These are phyloP conservation scores for Syngnathus floridae DNA, from an alignment of 2,113 vertebrate genomes.

Conservation along the genomic window DNA sequence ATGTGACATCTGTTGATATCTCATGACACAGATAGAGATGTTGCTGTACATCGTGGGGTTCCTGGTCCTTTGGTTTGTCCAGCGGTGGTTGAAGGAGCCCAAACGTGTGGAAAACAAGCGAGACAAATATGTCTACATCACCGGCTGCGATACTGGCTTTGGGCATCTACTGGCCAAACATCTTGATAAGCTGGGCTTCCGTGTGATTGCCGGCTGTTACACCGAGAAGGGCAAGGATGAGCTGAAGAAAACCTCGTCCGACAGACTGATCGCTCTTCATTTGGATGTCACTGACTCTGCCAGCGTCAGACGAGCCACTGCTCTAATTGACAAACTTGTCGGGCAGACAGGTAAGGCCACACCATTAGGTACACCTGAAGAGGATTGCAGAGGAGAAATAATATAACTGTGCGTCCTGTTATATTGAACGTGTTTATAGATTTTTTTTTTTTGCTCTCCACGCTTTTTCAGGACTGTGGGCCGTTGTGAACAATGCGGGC, in stretches of 20 bases:
- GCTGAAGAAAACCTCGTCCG: slow-evolving; percentile 57
- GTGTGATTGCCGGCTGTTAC: slow-evolving; percentile 69
- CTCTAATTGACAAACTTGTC: slow-evolving; percentile 68
- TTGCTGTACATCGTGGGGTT: slow-evolving; percentile 43
- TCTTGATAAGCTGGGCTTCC: slow-evolving; percentile 70
- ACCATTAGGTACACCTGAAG: no score
- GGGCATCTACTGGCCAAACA: slow-evolving; percentile 70
- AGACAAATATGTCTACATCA: slow-evolving; percentile 69
- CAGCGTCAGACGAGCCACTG: slow-evolving; percentile 64
- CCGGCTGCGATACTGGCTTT: slow-evolving; percentile 60
- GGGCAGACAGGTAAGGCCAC: slow-evolving; percentile 68
- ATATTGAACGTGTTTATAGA: no score
- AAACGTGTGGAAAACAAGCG: slow-evolving; percentile 51
- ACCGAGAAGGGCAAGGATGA: slow-evolving; percentile 67
- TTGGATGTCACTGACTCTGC: slow-evolving; percentile 74
- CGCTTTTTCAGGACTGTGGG: slow-evolving; percentile 70
- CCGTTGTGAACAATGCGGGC: slow-evolving; percentile 77
- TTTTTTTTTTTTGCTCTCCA: slow-evolving; percentile 9
- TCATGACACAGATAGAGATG: slow-evolving; percentile 43
- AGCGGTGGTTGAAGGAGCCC: slow-evolving; percentile 61
- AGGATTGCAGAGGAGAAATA: no score
- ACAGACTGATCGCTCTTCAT: slow-evolving; percentile 65
- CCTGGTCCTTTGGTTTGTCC: slow-evolving; percentile 40
- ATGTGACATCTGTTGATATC: no score
- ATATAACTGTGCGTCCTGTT: no score